Evolutionary conservation across 1,140 invertebrate species (phyloP).

Genomic region (Rhopalosiphum padi): DNA sequence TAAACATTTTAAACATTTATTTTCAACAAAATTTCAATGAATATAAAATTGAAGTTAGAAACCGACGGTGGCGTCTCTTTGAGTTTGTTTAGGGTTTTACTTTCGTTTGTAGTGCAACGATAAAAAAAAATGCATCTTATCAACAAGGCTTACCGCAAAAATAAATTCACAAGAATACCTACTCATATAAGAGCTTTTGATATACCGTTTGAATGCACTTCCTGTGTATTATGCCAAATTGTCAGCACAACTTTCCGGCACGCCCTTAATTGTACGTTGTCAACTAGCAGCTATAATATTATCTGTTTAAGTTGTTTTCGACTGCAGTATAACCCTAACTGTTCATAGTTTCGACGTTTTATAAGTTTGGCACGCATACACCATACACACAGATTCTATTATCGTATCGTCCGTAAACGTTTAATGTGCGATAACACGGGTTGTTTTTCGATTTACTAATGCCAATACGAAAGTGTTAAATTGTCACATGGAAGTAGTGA

Average conservation of each 20-base stretch:
- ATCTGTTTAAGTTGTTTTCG: not conserved
- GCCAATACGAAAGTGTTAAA: not conserved
- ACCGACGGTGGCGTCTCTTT: not conserved
- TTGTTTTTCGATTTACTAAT: not conserved
- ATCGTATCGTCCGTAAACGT: not conserved
- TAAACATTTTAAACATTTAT: not conserved
- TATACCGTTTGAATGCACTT: constrained; percentile 2
- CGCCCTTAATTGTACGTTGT: constrained; percentile 19
- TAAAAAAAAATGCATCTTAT: not conserved
- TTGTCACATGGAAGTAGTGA: not conserved
- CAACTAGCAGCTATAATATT: not conserved
- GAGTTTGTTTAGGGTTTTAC: not conserved
- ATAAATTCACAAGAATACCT: not conserved
- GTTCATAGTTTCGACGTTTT: not conserved
- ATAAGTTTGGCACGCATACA: not conserved
- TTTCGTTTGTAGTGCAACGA: not conserved
- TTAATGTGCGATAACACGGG: not conserved
- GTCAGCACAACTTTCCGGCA: not conserved
- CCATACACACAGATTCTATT: not conserved
- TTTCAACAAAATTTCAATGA: not conserved
- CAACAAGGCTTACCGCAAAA: not conserved
- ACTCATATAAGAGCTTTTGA: not conserved
- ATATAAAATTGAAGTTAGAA: not conserved
- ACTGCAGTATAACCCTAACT: not conserved
- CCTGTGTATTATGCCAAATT: constrained; percentile 17